phyloP scores from a whole-genome alignment of 2,888 invertebrate genomes.

The Caenorhabditis sp. region DNA sequence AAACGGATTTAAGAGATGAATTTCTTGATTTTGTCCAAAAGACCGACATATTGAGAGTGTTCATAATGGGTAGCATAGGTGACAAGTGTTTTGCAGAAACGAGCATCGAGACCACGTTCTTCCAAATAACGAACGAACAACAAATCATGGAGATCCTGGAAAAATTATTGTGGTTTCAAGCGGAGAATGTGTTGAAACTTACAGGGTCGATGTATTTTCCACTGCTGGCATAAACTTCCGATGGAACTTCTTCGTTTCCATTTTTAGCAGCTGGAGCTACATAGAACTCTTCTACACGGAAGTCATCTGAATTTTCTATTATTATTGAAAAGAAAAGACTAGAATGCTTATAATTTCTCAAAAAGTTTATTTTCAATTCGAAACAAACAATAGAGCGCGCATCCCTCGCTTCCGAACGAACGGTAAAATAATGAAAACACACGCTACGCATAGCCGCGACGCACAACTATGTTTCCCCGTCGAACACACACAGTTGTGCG shows the following conservation, averaged over 20 bases:
- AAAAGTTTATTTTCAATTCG: too few species aligned
- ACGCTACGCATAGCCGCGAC: too few species aligned
- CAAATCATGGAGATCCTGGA: constrained; percentile 65
- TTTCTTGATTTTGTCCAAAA: constrained; percentile 85
- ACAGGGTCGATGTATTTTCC: constrained; percentile 95
- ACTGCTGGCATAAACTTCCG: constrained; percentile 84
- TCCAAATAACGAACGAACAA: constrained; percentile 88
- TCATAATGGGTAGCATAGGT: constrained; percentile 90
- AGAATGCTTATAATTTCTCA: constrained; percentile 7
- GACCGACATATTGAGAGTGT: constrained; percentile 86
- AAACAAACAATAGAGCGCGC: too few species aligned
- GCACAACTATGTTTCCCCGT: too few species aligned
- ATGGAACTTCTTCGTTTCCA: constrained; percentile 84
- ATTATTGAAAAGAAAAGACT: not conserved
- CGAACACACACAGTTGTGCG: too few species aligned
- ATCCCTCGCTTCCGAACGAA: too few species aligned
- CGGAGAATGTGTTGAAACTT: too few species aligned
- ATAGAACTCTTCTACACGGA: constrained; percentile 91
- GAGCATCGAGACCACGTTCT: constrained; percentile 91
- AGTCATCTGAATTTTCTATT: constrained; percentile 81
- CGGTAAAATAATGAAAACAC: too few species aligned
- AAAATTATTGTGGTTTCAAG: not conserved
- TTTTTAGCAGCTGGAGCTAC: constrained; percentile 73
- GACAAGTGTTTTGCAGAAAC: constrained; percentile 87
- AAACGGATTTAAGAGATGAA: constrained; percentile 76